Evolutionary conservation across 2,888 invertebrate species (phyloP).

Genomic region (Harpagoxenus sublaevis): DNA sequence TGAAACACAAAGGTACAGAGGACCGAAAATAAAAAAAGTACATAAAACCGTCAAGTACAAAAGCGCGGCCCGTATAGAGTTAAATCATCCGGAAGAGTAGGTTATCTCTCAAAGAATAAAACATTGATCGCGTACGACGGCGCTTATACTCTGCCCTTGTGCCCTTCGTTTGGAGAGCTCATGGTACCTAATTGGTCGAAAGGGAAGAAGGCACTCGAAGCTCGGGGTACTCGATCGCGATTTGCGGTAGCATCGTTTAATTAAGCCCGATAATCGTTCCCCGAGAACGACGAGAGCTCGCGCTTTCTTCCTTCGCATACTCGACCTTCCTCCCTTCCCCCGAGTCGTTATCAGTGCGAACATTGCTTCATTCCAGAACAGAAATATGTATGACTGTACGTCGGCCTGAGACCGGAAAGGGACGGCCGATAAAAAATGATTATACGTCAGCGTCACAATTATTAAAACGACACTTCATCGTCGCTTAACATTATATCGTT

Average conservation of each 20-base stretch:
- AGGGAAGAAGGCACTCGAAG: slow-evolving; percentile 74
- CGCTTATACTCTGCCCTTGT: slow-evolving; percentile 51
- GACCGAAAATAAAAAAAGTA: background rate
- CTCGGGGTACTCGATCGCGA: slow-evolving; percentile 70
- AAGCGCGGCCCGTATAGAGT: slow-evolving; percentile 3
- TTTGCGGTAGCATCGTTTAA: slow-evolving; percentile 76
- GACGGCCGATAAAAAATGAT: slow-evolving; percentile 58
- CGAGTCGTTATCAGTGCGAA: slow-evolving; percentile 11
- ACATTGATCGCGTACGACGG: slow-evolving; percentile 66
- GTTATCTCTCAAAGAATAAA: slow-evolving; percentile 70
- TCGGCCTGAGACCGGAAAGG: slow-evolving; percentile 46
- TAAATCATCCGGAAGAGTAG: slow-evolving; percentile 65
- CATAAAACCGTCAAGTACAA: background rate
- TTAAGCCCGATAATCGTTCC: slow-evolving; percentile 69
- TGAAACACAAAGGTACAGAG: background rate
- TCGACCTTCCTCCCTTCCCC: slow-evolving; percentile 47
- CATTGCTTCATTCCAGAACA: slow-evolving; percentile 20
- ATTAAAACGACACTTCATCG: slow-evolving; percentile 10
- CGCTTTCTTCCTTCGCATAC: slow-evolving; percentile 58
- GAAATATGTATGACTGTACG: slow-evolving; percentile 27
- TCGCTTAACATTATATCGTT: background rate
- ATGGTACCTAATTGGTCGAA: slow-evolving; percentile 72
- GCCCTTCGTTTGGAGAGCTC: slow-evolving; percentile 67
- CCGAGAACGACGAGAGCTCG: slow-evolving; percentile 47
- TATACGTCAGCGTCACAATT: slow-evolving; percentile 10